Percentiles rank a stretch among this genome's conserved stretches.
Conservation (phyloP, 2,113 vertebrate genomes). For the Steatornis caripensis region DNA sequence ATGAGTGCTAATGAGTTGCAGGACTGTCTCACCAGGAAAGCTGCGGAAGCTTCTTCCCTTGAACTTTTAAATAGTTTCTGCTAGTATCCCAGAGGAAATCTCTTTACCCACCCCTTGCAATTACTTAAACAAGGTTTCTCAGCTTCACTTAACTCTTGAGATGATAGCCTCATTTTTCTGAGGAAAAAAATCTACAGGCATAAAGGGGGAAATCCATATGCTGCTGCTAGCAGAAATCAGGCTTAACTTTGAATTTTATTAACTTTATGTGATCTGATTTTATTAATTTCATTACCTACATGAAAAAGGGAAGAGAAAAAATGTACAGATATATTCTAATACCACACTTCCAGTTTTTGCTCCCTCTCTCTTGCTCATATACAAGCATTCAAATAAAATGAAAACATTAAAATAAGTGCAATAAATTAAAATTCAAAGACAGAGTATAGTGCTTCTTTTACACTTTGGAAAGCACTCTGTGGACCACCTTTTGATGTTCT, state of each 20-base stretch:
- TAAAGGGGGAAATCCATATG: background rate
- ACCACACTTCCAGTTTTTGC: background rate
- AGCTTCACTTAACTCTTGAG: background rate
- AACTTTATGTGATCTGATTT: background rate
- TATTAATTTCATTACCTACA: background rate
- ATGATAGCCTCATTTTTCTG: background rate
- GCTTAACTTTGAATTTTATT: background rate
- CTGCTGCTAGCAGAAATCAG: background rate
- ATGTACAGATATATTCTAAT: background rate
- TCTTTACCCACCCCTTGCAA: background rate
- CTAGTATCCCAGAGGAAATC: background rate
- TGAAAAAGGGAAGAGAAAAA: background rate
- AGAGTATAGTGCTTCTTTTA: background rate
- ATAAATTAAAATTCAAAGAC: background rate
- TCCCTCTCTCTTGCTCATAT: background rate
- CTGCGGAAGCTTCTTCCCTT: conserved; percentile 2
- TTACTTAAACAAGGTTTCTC: background rate
- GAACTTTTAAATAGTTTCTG: conserved; percentile 24
- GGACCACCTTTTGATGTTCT: background rate
- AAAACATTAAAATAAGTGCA: background rate
- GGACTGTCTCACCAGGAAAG: background rate
- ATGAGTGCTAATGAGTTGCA: background rate
- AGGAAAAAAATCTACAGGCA: background rate
- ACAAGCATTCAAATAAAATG: background rate
- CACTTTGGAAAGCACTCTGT: background rate